These are phyloP conservation scores for Caranx ignobilis DNA, from an alignment of 2,113 vertebrate species.

Conservation along the genomic window DNA sequence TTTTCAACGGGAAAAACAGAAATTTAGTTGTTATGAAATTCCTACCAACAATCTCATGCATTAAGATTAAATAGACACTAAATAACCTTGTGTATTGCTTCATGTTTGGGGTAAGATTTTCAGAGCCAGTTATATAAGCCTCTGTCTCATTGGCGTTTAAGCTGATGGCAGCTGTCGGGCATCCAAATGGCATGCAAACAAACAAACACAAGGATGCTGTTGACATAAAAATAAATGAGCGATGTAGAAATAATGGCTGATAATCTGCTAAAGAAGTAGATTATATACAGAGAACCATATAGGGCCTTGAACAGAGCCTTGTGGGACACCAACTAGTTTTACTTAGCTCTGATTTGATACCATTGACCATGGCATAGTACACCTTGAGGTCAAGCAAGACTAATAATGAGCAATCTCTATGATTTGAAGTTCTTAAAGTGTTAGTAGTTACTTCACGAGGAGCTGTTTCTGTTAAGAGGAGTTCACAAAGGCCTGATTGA, in stretches of 20 bases:
- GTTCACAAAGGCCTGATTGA: too few relatives aligned
- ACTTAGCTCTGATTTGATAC: too few relatives aligned
- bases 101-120: not conserved
- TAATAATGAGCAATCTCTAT: not conserved
- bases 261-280: too few relatives aligned
- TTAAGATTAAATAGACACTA: too few relatives aligned
- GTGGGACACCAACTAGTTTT: not conserved
- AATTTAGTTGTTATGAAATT: too few relatives aligned
- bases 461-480: not conserved
- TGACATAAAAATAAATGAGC: not conserved
- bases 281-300: not conserved
- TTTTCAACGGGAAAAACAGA: too few relatives aligned
- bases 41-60: too few relatives aligned
- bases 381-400: not conserved
- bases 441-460: not conserved
- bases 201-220: not conserved
- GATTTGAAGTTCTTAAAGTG: not conserved
- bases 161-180: not conserved
- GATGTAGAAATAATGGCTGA: rapidly evolving
- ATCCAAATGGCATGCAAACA: not conserved
- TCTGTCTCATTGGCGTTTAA: not conserved
- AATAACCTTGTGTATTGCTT: not conserved
- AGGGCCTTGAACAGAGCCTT: not conserved
- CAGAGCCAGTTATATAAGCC: not conserved
- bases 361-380: too few relatives aligned